These are phyloP conservation scores for Bombus consobrinus DNA, from an alignment of 1,140 invertebrate genomes.

Conservation along the genomic window DNA sequence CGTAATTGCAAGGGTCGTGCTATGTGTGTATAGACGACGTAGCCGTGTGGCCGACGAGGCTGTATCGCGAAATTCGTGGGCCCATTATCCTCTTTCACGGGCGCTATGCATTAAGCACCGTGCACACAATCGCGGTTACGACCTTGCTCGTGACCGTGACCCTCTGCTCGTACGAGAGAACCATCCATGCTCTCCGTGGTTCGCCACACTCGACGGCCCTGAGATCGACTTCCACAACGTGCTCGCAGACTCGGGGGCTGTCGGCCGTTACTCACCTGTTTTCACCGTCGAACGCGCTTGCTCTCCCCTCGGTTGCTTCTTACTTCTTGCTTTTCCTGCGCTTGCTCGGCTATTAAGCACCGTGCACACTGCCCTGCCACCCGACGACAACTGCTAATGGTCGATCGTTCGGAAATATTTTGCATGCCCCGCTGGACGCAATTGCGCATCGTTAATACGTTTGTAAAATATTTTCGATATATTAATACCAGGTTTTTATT, in stretches of 20 bases:
- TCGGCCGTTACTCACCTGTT: conserved; percentile 78
- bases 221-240: conserved; percentile 67
- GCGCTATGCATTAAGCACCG: conserved; percentile 70
- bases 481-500: background rate
- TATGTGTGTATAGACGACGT: background rate
- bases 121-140: conserved; percentile 75
- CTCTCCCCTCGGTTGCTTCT: conserved; percentile 54
- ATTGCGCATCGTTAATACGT: background rate
- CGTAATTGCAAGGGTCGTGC: conserved; percentile 47
- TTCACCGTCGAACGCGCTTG: conserved; percentile 72
- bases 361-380: conserved; percentile 15
- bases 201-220: conserved; percentile 74
- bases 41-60: background rate
- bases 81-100: conserved; percentile 69
- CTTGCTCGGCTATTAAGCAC: conserved; percentile 39
- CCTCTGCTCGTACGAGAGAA: conserved; percentile 63
- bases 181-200: conserved; percentile 67
- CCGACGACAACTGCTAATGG: conserved; percentile 19
- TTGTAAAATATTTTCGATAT: background rate
- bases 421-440: background rate
- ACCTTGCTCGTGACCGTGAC: conserved; percentile 77
- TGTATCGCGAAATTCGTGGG: conserved; percentile 69
- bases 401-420: background rate
- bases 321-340: conserved; percentile 41
- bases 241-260: conserved; percentile 70